phyloP scores from a whole-genome alignment of 2,113 vertebrate genomes.

The Cacatua alba region DNA sequence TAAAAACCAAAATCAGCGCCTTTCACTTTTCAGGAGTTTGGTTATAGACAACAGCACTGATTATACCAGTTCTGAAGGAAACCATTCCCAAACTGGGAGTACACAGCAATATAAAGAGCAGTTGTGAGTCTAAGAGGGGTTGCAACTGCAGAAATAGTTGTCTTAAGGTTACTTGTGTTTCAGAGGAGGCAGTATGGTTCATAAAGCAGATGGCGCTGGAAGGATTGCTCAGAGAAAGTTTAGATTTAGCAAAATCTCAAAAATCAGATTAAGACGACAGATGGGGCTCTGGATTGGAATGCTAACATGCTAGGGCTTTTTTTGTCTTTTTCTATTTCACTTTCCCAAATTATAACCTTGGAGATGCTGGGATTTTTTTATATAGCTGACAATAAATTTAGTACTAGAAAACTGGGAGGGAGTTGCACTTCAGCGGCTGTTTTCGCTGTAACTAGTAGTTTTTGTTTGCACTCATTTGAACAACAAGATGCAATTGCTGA shows the following conservation, averaged over 20 bases:
- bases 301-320: not conserved
- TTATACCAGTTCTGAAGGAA: not conserved
- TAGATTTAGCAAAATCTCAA: conserved; percentile 50
- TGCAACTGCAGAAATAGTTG: not conserved
- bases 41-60: not conserved
- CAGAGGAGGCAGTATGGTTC: not conserved
- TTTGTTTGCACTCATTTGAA: not conserved
- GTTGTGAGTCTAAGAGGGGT: not conserved
- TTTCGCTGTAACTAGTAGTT: conserved; percentile 11
- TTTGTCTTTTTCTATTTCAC: not conserved
- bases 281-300: conserved; percentile 34
- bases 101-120: not conserved
- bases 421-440: not conserved
- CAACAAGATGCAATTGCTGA: not conserved
- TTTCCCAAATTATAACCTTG: conserved; percentile 33
- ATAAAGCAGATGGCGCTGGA: conserved; percentile 53
- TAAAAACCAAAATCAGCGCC: not conserved
- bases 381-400: conserved; percentile 26
- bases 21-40: not conserved
- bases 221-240: conserved; percentile 51
- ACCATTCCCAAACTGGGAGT: not conserved
- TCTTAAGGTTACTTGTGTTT: not conserved
- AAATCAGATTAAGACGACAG: conserved; percentile 52
- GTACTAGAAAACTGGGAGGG: not conserved
- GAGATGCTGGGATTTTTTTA: not conserved